Base-by-base conservation (phyloP, 2,888 invertebrate species). In the Drosophila kanekoi region DNA sequence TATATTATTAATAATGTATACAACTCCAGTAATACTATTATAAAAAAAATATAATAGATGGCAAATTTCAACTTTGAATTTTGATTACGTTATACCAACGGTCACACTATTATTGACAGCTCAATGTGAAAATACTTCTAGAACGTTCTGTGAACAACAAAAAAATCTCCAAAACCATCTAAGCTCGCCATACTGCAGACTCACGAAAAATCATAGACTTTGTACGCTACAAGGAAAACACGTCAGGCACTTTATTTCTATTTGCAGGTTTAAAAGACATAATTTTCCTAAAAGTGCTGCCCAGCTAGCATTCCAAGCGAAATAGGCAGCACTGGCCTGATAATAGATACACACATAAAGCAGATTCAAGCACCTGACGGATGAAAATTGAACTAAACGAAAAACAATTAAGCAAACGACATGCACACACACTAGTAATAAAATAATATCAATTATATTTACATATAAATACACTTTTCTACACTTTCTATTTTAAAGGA, bases 301-400 rank as follows among this genome's bases (percentile, higher is more conserved):
- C 65, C 44, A 45, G 16, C 16, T 14, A 20, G 33, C 14, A 4
- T 43, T 40, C 33, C n/a, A 23, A 33, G 51, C 18, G 16, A 14
- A 45, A 68, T 61, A n/a, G 63, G 72, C 56, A 77, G 67, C 75
- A 66, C 72, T 77, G 53, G 6, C 6, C 2, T 2, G 4, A 33
- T 23, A 18, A 56, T 37, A 57, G 53, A 71, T 71, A 75, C 59
- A 71, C 53, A 79, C 53, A 62, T 6, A 44, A 38, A 57, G 8
- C n/a, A 51, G 52, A 10, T 13, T 11, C 13, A 33, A 37, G 13
- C 16, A 43, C 8, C 11, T 14, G 5, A 54, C 16, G 16, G 3
- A 51, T 10, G 13, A 37, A 48, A 48, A 37, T 14, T 5, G 4
- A 32, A 16, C 2, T 5, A 40, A 13, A 38, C 8, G 14, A 35